Evolutionary conservation across 2,888 invertebrate species (phyloP).

Genomic region (Pristionchus fissidentatus): DNA sequence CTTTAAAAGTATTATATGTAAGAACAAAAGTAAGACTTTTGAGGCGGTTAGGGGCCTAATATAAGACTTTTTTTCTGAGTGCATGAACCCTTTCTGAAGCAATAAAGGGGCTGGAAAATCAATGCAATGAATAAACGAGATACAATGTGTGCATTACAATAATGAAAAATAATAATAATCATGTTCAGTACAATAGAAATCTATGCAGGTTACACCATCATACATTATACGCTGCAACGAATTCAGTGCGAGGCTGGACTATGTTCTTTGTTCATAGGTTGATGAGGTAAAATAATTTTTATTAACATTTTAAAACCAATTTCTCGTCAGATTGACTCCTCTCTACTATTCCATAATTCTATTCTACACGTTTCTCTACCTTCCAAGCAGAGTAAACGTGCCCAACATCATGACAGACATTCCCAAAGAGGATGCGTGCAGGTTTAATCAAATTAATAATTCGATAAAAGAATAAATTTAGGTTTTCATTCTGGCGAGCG

Average conservation of each 20-base stretch:
- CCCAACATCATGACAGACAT: slow-evolving; percentile 9
- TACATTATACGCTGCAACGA: not conserved
- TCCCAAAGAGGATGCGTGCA: slow-evolving; percentile 17
- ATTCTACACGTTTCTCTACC: not conserved
- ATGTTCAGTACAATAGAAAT: not conserved
- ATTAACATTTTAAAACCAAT: not conserved
- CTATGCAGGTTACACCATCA: not conserved
- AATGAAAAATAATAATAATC: too few relatives aligned
- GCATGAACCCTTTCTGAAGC: too few relatives aligned
- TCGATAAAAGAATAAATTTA: not conserved
- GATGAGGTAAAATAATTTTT: not conserved
- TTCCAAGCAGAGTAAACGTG: not conserved
- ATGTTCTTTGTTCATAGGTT: slow-evolving; percentile 10
- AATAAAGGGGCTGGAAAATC: too few relatives aligned
- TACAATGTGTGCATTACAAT: too few relatives aligned
- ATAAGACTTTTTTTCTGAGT: too few relatives aligned
- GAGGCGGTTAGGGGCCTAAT: too few relatives aligned
- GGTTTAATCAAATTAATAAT: not conserved
- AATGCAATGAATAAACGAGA: too few relatives aligned
- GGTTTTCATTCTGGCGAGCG: not conserved
- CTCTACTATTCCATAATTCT: slow-evolving; percentile 19
- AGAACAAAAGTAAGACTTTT: too few relatives aligned
- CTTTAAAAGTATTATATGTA: too few relatives aligned
- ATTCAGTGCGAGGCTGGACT: not conserved
- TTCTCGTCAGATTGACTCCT: slow-evolving; percentile 20